A percentile compares a stretch with the other conserved stretches of the same genome.
phyloP scores from a whole-genome alignment of 2,113 vertebrate genomes.

The Sialia sialis region DNA sequence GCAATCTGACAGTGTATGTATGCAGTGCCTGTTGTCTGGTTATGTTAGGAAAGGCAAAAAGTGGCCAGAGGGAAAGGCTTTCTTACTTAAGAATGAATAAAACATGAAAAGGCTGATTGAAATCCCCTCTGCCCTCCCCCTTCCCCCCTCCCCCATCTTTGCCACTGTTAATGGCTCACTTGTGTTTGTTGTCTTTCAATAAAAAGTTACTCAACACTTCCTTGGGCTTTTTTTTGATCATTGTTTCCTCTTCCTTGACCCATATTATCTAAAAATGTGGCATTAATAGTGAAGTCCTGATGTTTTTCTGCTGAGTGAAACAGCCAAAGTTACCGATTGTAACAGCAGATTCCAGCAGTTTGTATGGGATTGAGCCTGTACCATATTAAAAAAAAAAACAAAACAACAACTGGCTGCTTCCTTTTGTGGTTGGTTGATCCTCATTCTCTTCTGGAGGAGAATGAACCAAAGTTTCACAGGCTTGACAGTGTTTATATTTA shows the following conservation, averaged over 20 bases:
- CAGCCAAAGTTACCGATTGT: not conserved
- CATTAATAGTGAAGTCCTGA: not conserved
- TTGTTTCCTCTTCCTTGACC: not conserved
- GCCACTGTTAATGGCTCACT: not conserved
- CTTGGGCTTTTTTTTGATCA: not conserved
- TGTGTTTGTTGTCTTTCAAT: not conserved
- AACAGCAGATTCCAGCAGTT: not conserved
- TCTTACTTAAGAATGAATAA: not conserved
- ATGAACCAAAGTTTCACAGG: not conserved
- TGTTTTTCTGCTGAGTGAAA: not conserved
- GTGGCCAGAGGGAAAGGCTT: not conserved
- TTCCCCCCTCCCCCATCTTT: not conserved
- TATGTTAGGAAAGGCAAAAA: not conserved
- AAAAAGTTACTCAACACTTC: not conserved
- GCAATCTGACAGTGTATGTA: not conserved
- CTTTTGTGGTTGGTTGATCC: slow-evolving; percentile 13
- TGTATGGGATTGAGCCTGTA: not conserved
- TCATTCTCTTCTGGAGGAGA: not conserved
- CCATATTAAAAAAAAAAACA: not conserved
- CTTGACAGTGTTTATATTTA: slow-evolving; percentile 9
- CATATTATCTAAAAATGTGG: not conserved
- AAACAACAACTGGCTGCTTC: not conserved
- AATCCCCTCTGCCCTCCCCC: not conserved
- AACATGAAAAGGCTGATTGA: not conserved
- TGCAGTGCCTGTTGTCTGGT: not conserved